Evolutionary conservation across 1,140 invertebrate species (phyloP).

Genomic region (Limonius californicus): DNA sequence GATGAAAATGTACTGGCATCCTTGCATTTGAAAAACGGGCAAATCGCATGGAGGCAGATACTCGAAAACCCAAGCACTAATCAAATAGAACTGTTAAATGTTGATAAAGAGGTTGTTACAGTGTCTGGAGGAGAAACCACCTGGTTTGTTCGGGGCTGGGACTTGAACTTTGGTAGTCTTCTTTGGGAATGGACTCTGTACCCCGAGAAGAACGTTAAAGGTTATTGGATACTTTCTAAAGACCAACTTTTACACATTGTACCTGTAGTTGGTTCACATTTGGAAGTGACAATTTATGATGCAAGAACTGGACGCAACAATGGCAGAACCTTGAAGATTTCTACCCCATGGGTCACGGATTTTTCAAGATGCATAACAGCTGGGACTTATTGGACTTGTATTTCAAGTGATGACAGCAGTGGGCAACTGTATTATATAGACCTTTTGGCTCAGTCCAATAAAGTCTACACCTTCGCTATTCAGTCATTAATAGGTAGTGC

Average conservation of each 20-base stretch:
- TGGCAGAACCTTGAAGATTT: conserved; percentile 56
- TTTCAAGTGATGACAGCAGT: conserved; percentile 48
- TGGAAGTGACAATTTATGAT: conserved; percentile 69
- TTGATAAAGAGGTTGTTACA: conserved; percentile 63
- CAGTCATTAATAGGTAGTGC: conserved; percentile 26
- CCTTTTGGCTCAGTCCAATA: conserved; percentile 26
- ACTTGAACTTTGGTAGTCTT: conserved; percentile 62
- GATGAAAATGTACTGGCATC: conserved; percentile 85
- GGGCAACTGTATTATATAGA: conserved; percentile 38
- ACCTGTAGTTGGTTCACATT: conserved; percentile 59
- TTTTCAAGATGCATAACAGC: conserved; percentile 58
- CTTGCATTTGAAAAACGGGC: conserved; percentile 75
- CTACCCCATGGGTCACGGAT: conserved; percentile 60
- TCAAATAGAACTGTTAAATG: conserved; percentile 58
- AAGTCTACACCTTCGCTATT: conserved; percentile 29
- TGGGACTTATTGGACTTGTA: conserved; percentile 61
- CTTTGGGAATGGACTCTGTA: conserved; percentile 59
- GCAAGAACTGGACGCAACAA: conserved; percentile 62
- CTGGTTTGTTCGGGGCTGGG: conserved; percentile 73
- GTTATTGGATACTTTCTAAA: conserved; percentile 60
- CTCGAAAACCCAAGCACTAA: conserved; percentile 63
- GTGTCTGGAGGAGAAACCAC: conserved; percentile 65
- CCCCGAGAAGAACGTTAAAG: conserved; percentile 46
- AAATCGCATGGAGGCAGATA: conserved; percentile 78
- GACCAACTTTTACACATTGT: conserved; percentile 63